phyloP scores from a whole-genome alignment of 2,797 vertebrate genomes.

The Eulemur coronatus region DNA sequence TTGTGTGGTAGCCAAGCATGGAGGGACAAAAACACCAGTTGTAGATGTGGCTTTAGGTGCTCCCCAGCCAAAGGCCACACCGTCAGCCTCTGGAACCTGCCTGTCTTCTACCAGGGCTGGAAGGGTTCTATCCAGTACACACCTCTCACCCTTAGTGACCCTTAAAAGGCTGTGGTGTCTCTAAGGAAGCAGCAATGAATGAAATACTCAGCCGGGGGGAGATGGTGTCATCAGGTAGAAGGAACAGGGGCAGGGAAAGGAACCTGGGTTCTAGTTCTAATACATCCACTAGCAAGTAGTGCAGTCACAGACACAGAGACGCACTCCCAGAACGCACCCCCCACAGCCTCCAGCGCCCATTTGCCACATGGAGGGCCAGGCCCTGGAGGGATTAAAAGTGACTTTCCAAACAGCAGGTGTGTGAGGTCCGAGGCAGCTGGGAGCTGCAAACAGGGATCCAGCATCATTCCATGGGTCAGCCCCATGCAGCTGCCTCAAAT shows the following conservation, averaged over 20 bases:
- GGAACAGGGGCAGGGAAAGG: background rate
- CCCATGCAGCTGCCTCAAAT: background rate
- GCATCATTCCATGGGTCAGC: background rate
- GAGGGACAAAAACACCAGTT: background rate
- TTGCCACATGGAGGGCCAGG: background rate
- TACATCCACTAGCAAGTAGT: background rate
- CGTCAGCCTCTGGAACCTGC: too few relatives aligned
- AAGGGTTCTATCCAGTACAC: background rate
- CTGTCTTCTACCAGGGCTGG: background rate
- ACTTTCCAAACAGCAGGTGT: slow-evolving; percentile 1
- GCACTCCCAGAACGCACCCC: background rate
- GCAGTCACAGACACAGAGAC: background rate
- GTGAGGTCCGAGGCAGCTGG: background rate
- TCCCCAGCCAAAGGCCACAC: background rate
- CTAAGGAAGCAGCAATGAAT: background rate
- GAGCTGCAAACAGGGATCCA: background rate
- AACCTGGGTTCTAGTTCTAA: background rate
- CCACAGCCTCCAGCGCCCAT: background rate
- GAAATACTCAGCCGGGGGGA: background rate
- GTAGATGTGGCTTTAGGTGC: background rate
- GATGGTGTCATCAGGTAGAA: background rate
- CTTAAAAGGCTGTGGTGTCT: background rate
- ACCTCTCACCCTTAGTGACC: background rate
- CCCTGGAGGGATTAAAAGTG: background rate
- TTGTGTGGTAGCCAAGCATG: background rate